Evolutionary conservation across 2,888 invertebrate species (phyloP).

Genomic region (Portevinia maculata): DNA sequence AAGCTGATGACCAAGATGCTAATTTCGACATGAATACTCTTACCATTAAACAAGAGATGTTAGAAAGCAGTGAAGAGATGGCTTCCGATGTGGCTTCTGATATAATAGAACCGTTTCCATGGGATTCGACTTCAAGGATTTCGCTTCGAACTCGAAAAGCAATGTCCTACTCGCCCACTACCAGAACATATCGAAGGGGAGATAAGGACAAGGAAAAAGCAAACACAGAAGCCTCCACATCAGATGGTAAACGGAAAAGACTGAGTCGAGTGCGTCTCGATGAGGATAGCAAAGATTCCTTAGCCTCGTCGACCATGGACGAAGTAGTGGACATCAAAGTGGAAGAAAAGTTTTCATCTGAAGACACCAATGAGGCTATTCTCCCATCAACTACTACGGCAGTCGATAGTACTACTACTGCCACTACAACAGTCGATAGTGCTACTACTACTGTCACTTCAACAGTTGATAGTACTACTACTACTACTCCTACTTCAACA

Average conservation of each 20-base stretch:
- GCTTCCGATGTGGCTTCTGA: slow-evolving; percentile 72
- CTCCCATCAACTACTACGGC: background rate
- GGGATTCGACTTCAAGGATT: slow-evolving; percentile 63
- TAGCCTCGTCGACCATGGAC: slow-evolving; percentile 79
- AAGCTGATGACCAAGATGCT: slow-evolving; percentile 76
- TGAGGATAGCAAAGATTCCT: slow-evolving; percentile 81
- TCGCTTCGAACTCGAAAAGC: slow-evolving; percentile 67
- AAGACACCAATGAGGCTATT: slow-evolving; percentile 69
- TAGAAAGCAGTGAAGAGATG: slow-evolving; percentile 77
- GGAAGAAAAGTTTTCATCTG: slow-evolving; percentile 77
- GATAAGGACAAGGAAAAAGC: slow-evolving; percentile 73
- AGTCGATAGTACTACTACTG: slow-evolving; percentile 12
- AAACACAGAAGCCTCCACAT: slow-evolving; percentile 57
- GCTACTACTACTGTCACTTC: background rate
- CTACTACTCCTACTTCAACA: background rate
- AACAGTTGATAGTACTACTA: background rate
- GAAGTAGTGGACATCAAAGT: slow-evolving; percentile 78
- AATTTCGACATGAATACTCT: slow-evolving; percentile 63
- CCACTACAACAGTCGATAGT: background rate
- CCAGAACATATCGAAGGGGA: slow-evolving; percentile 71
- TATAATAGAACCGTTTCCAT: slow-evolving; percentile 63
- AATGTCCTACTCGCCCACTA: slow-evolving; percentile 62
- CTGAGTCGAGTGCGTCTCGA: slow-evolving; percentile 74
- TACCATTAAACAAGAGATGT: slow-evolving; percentile 78
- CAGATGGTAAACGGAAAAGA: slow-evolving; percentile 65